These are phyloP conservation scores for Drosophila dives DNA, from an alignment of 2,888 invertebrate genomes.

Conservation along the genomic window DNA sequence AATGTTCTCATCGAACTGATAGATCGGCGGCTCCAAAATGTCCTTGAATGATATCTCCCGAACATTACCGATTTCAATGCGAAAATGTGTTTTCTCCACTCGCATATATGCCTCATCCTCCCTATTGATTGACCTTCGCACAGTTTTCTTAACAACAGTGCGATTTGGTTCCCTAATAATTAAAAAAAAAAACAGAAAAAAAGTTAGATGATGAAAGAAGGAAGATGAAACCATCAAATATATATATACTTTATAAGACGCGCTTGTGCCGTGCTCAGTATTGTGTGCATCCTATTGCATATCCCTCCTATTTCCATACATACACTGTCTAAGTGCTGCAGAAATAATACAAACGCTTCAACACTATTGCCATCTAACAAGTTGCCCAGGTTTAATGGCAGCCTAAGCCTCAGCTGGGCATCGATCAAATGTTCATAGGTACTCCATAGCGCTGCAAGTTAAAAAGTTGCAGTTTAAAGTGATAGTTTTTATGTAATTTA, in stretches of 20 bases:
- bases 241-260: conserved; percentile 60
- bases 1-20: conserved; percentile 71
- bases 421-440: conserved; percentile 65
- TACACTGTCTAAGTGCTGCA: conserved; percentile 58
- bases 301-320: conserved; percentile 46
- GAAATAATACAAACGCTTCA: conserved; percentile 44
- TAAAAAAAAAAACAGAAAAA: neutral
- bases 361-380: conserved; percentile 46
- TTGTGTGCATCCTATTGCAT: conserved; percentile 43
- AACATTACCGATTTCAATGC: conserved; percentile 69
- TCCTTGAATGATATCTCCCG: conserved; percentile 67
- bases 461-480: neutral
- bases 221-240: neutral
- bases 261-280: conserved; percentile 45
- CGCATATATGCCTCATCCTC: conserved; percentile 31
- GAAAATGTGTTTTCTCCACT: conserved; percentile 48
- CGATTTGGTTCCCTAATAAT: conserved; percentile 61
- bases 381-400: conserved; percentile 59
- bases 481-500: neutral
- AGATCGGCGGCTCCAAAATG: conserved; percentile 68
- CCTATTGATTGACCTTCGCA: conserved; percentile 33
- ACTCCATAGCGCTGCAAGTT: conserved; percentile 44
- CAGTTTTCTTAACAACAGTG: conserved; percentile 58
- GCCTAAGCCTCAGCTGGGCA: conserved; percentile 68
- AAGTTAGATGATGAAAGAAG: neutral